Percentiles rank a stretch among this genome's conserved stretches.
These are phyloP conservation scores for Podilymbus podiceps DNA, from an alignment of 2,113 vertebrate genomes.

Conservation along the genomic window DNA sequence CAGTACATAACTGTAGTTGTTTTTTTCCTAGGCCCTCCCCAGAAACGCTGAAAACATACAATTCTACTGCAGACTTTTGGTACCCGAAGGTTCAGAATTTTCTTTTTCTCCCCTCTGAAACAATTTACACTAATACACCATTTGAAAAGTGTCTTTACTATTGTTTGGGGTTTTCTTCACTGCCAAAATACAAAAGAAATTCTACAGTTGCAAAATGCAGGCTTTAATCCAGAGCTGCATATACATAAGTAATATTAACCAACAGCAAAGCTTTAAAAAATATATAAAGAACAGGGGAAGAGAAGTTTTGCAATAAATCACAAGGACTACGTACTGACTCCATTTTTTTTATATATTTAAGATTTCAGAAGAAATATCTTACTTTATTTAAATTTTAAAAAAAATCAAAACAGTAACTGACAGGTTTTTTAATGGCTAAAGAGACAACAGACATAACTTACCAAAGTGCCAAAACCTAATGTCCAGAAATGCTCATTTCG, in stretches of 20 bases:
- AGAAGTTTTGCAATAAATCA: background rate
- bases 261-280: background rate
- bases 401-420: background rate
- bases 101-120: background rate
- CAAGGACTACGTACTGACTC: background rate
- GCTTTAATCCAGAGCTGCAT: background rate
- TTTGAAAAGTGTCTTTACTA: background rate
- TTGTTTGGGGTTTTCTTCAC: background rate
- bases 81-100: background rate
- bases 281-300: background rate
- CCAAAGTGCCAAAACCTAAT: constrained; percentile 93
- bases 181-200: background rate
- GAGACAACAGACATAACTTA: constrained; percentile 65
- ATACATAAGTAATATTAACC: background rate
- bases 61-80: background rate
- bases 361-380: background rate
- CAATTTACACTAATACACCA: background rate
- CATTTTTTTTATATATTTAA: background rate
- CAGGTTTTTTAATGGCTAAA: background rate
- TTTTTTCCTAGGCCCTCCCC: background rate
- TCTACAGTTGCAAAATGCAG: background rate
- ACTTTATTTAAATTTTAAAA: background rate
- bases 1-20: background rate
- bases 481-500: constrained; percentile 99
- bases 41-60: background rate